These are phyloP conservation scores for Melanchra persicariae DNA, from an alignment of 2,888 invertebrate genomes.

Conservation along the genomic window DNA sequence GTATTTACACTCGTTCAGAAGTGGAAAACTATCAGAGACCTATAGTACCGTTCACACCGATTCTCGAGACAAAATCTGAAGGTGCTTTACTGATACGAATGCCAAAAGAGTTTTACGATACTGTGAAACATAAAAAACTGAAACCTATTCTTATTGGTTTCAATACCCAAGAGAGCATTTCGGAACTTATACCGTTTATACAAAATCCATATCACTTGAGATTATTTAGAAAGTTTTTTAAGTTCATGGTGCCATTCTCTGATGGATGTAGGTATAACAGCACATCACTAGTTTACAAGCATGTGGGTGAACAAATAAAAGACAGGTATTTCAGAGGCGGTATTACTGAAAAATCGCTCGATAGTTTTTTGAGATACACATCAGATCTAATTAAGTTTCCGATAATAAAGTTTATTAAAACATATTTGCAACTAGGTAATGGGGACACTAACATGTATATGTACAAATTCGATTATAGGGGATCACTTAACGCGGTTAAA, in stretches of 20 bases:
- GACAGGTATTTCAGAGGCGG: conserved; percentile 78
- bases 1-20: conserved; percentile 80
- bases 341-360: conserved; percentile 76
- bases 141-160: conserved; percentile 88
- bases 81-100: conserved; percentile 73
- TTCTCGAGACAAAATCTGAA: conserved; percentile 74
- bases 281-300: conserved; percentile 73
- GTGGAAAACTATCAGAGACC: conserved; percentile 81
- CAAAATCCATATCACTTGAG: conserved; percentile 80
- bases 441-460: conserved; percentile 73
- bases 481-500: conserved; percentile 82
- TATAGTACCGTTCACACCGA: conserved; percentile 83
- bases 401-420: conserved; percentile 83
- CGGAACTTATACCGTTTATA: conserved; percentile 85
- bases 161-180: conserved; percentile 87
- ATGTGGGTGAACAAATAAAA: conserved; percentile 78
- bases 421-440: conserved; percentile 67
- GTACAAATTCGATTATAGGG: conserved; percentile 88
- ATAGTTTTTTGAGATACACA: conserved; percentile 81
- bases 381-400: conserved; percentile 86
- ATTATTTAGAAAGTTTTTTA: conserved; percentile 77
- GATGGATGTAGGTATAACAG: conserved; percentile 79
- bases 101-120: conserved; percentile 70
- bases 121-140: conserved; percentile 50
- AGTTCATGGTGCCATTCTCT: conserved; percentile 85